Conservation (phyloP, 2,888 invertebrate species). For the Cremastobaeus sp. region DNA sequence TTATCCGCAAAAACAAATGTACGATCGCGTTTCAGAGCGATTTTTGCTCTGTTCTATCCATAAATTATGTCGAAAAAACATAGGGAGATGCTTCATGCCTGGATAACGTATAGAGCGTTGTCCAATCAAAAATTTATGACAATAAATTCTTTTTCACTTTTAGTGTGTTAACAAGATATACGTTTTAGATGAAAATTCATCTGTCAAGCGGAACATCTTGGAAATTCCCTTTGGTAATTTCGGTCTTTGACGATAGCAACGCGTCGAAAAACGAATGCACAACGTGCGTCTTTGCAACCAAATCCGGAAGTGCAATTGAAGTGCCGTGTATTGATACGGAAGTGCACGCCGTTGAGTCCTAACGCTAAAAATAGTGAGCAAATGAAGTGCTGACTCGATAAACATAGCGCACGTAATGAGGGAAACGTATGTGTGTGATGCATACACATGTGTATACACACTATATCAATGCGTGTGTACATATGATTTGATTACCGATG, state of each 20-base stretch:
- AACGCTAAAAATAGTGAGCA: slow-evolving; percentile 51
- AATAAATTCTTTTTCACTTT: no score
- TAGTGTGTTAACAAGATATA: no score
- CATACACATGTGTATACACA: slow-evolving; percentile 12
- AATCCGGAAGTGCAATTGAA: slow-evolving; percentile 40
- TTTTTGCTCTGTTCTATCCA: no score
- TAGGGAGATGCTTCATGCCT: no score
- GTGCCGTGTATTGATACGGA: slow-evolving; percentile 45
- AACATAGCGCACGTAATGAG: slow-evolving; percentile 44
- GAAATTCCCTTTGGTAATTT: not conserved
- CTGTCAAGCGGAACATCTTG: not conserved
- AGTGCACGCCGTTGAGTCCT: slow-evolving; percentile 28
- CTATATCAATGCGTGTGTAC: slow-evolving; percentile 8
- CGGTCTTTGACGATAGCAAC: not conserved
- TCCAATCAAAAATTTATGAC: no score
- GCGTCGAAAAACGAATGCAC: slow-evolving; percentile 17
- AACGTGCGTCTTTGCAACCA: slow-evolving; percentile 26
- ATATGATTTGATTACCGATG: slow-evolving; percentile 47
- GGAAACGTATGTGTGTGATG: slow-evolving; percentile 23
- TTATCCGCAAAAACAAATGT: no score
- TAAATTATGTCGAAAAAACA: no score
- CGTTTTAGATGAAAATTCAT: no score
- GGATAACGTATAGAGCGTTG: no score
- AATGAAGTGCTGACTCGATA: slow-evolving; percentile 47
- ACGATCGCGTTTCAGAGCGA: no score